phyloP scores from a whole-genome alignment of 23 tunicate species.

The Phallusia fumigata region DNA sequence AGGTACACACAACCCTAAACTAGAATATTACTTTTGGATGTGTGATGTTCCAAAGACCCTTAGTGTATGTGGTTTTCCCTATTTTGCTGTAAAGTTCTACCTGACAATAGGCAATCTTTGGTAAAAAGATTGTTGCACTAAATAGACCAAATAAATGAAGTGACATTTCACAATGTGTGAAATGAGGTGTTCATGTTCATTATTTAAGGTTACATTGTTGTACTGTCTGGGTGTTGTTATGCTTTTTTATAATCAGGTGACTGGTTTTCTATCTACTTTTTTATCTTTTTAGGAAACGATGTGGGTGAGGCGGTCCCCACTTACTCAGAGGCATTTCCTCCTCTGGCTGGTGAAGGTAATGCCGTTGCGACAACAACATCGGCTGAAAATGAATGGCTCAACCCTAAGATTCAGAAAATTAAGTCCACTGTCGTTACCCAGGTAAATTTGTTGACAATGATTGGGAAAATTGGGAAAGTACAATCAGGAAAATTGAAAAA shows the following conservation, averaged over 20 bases:
- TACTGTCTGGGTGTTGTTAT: not conserved
- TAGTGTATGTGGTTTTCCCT: no score
- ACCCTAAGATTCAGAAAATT: slow-evolving; percentile 69
- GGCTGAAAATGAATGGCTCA: slow-evolving; percentile 82
- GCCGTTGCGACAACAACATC: slow-evolving; percentile 56
- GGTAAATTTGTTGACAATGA: slow-evolving; percentile 26
- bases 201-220: not conserved
- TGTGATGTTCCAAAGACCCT: no score
- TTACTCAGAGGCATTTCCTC: slow-evolving; percentile 95
- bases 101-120: no score
- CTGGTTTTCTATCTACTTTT: not conserved
- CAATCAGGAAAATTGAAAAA: no score
- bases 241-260: not conserved
- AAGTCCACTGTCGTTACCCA: slow-evolving; percentile 80
- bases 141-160: no score
- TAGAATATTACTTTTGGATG: no score
- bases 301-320: slow-evolving; percentile 60
- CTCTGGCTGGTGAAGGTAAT: slow-evolving; percentile 42
- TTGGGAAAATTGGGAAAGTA: no score
- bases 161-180: no score
- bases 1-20: no score
- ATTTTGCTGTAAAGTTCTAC: no score
- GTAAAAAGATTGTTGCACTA: no score
- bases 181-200: no score
- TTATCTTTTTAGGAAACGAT: slow-evolving; percentile 12